phyloP scores from a whole-genome alignment of 2,113 vertebrate species.

The Arvicanthis niloticus region DNA sequence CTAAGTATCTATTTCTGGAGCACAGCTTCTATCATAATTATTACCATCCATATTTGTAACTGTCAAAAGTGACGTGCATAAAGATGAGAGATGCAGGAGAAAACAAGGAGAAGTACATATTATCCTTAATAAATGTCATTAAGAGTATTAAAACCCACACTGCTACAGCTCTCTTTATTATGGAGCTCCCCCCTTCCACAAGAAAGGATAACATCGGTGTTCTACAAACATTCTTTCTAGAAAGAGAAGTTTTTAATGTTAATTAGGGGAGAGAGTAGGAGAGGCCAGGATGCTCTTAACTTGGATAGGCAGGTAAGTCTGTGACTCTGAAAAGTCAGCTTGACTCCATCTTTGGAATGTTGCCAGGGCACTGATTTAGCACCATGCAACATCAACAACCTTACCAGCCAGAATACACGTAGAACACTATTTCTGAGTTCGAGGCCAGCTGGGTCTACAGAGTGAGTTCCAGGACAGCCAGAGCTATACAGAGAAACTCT shows the following conservation, averaged over 20 bases:
- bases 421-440: not conserved
- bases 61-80: constrained; percentile 44
- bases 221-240: not conserved
- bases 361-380: not conserved
- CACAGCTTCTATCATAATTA: constrained; percentile 38
- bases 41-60: not conserved
- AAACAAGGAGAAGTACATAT: constrained; percentile 29
- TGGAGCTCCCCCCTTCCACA: no score
- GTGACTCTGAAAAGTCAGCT: not conserved
- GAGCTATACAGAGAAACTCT: no score
- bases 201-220: not conserved
- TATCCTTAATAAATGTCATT: constrained; percentile 8
- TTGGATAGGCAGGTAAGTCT: not conserved
- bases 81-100: not conserved
- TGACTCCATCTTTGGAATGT: not conserved
- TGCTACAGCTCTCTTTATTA: not conserved
- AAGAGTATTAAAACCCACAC: constrained; percentile 48
- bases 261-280: not conserved
- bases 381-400: not conserved
- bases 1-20: constrained; percentile 51
- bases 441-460: no score
- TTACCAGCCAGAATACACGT: not conserved
- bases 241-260: not conserved
- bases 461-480: no score
- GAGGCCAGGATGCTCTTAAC: not conserved